Conservation (phyloP, 1,140 invertebrate genomes). For the Neodiprion pinetum region DNA sequence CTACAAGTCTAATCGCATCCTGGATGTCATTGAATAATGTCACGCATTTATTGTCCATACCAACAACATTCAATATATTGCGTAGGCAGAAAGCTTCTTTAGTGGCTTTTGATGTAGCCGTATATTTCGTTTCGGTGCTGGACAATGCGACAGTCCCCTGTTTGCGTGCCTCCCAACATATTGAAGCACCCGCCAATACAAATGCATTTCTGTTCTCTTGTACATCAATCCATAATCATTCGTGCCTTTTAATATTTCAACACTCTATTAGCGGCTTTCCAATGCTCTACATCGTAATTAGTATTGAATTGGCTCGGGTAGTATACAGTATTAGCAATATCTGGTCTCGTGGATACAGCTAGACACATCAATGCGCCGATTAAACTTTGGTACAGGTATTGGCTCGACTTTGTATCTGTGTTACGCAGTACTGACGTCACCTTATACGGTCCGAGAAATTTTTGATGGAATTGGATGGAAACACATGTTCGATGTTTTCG, state of each 20-base stretch:
- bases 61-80: slow-evolving; percentile 14
- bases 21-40: slow-evolving; percentile 36
- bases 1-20: slow-evolving; percentile 34
- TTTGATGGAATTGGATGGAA: slow-evolving; percentile 46
- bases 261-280: slow-evolving; percentile 31
- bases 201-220: slow-evolving; percentile 29
- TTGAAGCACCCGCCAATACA: slow-evolving; percentile 29
- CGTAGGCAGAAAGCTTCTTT: slow-evolving; percentile 22
- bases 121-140: slow-evolving; percentile 40
- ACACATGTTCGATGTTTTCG: slow-evolving; percentile 33
- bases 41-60: slow-evolving; percentile 13
- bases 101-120: slow-evolving; percentile 32
- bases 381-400: slow-evolving; percentile 40
- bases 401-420: no score
- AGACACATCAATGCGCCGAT: slow-evolving; percentile 51
- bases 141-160: slow-evolving; percentile 51
- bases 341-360: slow-evolving; percentile 41
- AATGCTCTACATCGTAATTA: slow-evolving; percentile 25
- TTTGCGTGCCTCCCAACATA: slow-evolving; percentile 44
- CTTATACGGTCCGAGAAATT: slow-evolving; percentile 49
- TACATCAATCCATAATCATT: slow-evolving; percentile 24
- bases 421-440: slow-evolving; percentile 23
- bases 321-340: slow-evolving; percentile 44
- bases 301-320: slow-evolving; percentile 30
- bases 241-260: slow-evolving; percentile 35